Conservation (phyloP, 2,797 vertebrate genomes). For the Phrynocephalus guinanensis region DNA sequence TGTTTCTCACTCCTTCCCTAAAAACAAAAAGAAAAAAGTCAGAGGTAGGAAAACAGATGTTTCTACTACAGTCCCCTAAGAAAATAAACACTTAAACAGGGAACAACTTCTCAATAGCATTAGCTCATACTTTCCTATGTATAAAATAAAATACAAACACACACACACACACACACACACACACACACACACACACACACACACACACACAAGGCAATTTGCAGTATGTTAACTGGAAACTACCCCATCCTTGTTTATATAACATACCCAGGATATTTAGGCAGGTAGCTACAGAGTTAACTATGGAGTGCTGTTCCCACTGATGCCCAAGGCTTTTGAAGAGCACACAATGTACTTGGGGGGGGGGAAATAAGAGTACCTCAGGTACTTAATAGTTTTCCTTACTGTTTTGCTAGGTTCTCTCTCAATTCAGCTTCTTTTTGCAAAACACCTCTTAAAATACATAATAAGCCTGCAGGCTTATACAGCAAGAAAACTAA, state of each 20-base stretch:
- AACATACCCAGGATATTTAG: not conserved
- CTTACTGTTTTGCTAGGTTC: not conserved
- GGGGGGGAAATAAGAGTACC: not conserved
- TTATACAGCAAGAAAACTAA: conserved; percentile 57
- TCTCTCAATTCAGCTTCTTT: not conserved
- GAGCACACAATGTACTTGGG: not conserved
- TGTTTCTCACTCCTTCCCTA: conserved; percentile 75
- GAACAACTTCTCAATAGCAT: not conserved
- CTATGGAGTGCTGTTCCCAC: not conserved
- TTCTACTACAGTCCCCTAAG: conserved; percentile 37
- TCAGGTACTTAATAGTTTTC: not conserved
- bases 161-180: too few relatives aligned
- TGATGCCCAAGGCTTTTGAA: not conserved
- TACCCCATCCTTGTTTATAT: conserved; percentile 3
- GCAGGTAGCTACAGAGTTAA: not conserved
- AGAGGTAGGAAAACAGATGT: conserved; percentile 56
- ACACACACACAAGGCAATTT: conserved; percentile 1
- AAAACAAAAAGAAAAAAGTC: conserved; percentile 49
- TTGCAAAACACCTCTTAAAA: not conserved
- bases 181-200: not conserved
- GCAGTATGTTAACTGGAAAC: conserved; percentile 18
- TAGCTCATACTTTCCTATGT: not conserved
- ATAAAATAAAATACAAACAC: not conserved
- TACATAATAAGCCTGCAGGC: conserved; percentile 47
- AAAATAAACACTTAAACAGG: conserved; percentile 49